Evolutionary conservation across 2,888 invertebrate genomes (phyloP).

Genomic region (Anoplius nigerrimus): DNA sequence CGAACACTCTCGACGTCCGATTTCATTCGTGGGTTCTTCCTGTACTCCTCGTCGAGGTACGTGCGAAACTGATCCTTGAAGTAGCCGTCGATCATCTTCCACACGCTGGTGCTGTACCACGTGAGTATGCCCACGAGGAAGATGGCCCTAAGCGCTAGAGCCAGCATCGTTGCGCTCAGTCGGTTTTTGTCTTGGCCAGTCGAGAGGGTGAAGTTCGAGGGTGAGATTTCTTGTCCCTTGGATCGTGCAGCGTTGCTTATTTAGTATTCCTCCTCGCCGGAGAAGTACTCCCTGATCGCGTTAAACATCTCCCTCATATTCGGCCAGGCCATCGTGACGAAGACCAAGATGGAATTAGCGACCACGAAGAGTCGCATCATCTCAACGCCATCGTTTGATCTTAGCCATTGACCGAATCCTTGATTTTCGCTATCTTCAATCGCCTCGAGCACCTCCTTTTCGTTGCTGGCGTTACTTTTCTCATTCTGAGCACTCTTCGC

Average conservation of each 20-base stretch:
- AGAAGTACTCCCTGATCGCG: slow-evolving; percentile 73
- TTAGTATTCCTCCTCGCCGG: slow-evolving; percentile 58
- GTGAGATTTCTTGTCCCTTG: too few species aligned
- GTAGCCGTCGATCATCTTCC: slow-evolving; percentile 85
- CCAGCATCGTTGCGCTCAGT: slow-evolving; percentile 77
- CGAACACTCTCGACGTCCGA: slow-evolving; percentile 49
- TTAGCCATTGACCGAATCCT: slow-evolving; percentile 71
- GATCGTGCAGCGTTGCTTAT: too few species aligned
- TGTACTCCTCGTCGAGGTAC: slow-evolving; percentile 77
- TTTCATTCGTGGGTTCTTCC: slow-evolving; percentile 67
- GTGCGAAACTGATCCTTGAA: slow-evolving; percentile 84
- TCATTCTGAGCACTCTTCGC: slow-evolving; percentile 45
- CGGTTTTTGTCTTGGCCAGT: background rate
- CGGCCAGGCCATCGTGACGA: slow-evolving; percentile 85
- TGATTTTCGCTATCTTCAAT: slow-evolving; percentile 63
- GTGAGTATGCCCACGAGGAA: slow-evolving; percentile 82
- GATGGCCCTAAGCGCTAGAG: slow-evolving; percentile 79
- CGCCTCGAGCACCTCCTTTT: slow-evolving; percentile 39
- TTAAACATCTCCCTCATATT: slow-evolving; percentile 80
- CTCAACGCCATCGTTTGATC: slow-evolving; percentile 81
- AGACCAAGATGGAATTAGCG: slow-evolving; percentile 84
- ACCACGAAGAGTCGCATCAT: slow-evolving; percentile 89
- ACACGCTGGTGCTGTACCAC: slow-evolving; percentile 84
- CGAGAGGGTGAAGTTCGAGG: background rate
- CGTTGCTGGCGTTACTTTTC: slow-evolving; percentile 27